Evolutionary conservation across 2,888 invertebrate genomes (phyloP), one percentile per base, ranked within the genome.

Genomic region (Agriopis marginaria): DNA sequence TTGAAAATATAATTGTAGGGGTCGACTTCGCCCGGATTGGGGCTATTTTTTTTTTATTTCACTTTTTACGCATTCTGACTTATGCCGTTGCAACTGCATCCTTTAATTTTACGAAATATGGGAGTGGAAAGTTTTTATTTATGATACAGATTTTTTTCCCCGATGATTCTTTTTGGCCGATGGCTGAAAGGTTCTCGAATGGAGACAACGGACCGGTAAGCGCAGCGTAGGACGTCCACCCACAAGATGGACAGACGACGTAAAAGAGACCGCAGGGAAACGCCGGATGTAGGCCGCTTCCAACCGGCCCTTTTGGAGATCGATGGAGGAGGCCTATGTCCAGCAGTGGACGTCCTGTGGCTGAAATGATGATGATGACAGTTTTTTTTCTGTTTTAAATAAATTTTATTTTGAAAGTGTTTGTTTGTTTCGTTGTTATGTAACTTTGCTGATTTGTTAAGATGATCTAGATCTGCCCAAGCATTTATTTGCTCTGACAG

Each of bases 1-100:
- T 86, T 84, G 83, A 86, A 86, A 86, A 85, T 86, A 88, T 88
- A 88, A 88, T 88, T 88, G 86, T 86, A 84, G 86, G 87, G 86
- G 88, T 86, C 83, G 76, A 75, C 68, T 68, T 53, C 51, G 32
- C 44, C 45, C 62, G 67, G 69, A 71, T 53, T 69, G 56, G 65
- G 53, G 45, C n/a, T 53, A 53, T 45, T 44, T 62, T 62, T 62
- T 62, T 62, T 60, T 23, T 23, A 49, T 65, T 63, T 72, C 50
- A 58, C 63, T 49, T 70, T 70, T 66, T 55, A 62, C 10, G 12
- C 50, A 50, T 68, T 54, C 40, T 65, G 64, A 69, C 54, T 64
- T 65, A 65, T 65, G 45, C 56, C 23, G 56, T 51, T 69, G 55
- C 53, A 62, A 49, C 51, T 62, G 65, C 32, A 63, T 70, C 63